Evolutionary conservation across 2,888 invertebrate genomes (phyloP).

Genomic region (Lingula anatina): DNA sequence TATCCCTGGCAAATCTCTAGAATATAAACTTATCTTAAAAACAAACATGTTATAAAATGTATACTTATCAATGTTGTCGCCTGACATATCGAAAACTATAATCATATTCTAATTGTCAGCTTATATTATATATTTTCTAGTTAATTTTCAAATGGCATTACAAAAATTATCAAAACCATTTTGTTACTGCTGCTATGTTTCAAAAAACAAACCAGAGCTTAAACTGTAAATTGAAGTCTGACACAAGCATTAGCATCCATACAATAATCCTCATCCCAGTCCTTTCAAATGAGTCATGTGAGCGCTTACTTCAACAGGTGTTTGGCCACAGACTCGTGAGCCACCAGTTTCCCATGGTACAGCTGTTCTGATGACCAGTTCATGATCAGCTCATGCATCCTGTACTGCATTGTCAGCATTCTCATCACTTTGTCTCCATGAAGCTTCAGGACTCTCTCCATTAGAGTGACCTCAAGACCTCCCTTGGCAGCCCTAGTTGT

Average conservation of each 20-base stretch:
- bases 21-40: constrained; percentile 47
- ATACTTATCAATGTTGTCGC: no score
- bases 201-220: no score
- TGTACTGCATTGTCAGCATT: constrained; percentile 76
- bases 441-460: constrained; percentile 54
- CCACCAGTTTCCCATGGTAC: constrained; percentile 67
- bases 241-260: no score
- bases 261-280: no score
- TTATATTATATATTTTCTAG: no score
- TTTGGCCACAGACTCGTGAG: constrained; percentile 53
- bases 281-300: not conserved
- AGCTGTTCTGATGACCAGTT: constrained; percentile 77
- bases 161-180: no score
- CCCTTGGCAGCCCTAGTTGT: constrained; percentile 54
- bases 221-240: no score
- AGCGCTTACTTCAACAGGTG: constrained; percentile 53
- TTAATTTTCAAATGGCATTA: no score
- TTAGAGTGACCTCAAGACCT: constrained; percentile 55
- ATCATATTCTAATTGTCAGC: no score
- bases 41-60: no score
- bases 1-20: constrained; percentile 51
- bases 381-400: constrained; percentile 84
- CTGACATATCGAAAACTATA: no score
- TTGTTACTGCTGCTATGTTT: no score
- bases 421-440: constrained; percentile 57